Percentiles rank a stretch among this genome's conserved stretches.
These are phyloP conservation scores for Porites divaricata DNA, from an alignment of 92 coral and sea anemone genomes.

Conservation along the genomic window DNA sequence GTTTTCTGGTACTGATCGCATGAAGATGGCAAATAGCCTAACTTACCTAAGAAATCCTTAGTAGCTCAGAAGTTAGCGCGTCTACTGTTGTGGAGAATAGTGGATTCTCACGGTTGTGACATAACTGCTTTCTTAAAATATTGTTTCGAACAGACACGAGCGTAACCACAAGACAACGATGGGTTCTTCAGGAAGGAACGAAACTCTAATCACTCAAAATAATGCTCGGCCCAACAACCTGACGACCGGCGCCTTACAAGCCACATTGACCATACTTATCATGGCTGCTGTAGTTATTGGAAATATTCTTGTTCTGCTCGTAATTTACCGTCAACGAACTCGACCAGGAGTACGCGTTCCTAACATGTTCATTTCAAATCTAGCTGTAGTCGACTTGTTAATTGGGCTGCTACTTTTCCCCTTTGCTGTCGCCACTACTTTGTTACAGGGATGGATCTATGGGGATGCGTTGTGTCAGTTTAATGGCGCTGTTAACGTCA, in stretches of 20 bases:
- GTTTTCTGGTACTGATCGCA: neutral
- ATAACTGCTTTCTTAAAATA: neutral
- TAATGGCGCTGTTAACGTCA: constrained; percentile 89
- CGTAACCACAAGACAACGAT: neutral
- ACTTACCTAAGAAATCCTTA: neutral
- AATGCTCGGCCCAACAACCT: neutral
- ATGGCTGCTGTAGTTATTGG: constrained; percentile 75
- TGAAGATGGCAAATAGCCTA: neutral
- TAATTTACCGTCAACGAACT: constrained; percentile 80
- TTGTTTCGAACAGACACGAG: neutral
- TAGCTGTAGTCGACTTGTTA: constrained; percentile 83
- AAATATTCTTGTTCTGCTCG: constrained; percentile 77
- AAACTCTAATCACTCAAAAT: neutral
- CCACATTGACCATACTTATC: constrained; percentile 50
- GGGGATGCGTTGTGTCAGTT: constrained; percentile 80
- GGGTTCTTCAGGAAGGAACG: neutral
- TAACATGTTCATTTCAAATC: constrained; percentile 84
- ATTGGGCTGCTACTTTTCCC: constrained; percentile 84
- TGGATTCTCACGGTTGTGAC: no score
- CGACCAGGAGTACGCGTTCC: constrained; percentile 82
- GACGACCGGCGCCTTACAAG: neutral
- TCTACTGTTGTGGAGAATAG: no score
- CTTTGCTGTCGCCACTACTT: constrained; percentile 64
- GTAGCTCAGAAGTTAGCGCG: no score
- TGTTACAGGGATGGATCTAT: constrained; percentile 62